These are phyloP conservation scores for Chouioia cunea DNA, from an alignment of 2,888 invertebrate species.

Conservation along the genomic window DNA sequence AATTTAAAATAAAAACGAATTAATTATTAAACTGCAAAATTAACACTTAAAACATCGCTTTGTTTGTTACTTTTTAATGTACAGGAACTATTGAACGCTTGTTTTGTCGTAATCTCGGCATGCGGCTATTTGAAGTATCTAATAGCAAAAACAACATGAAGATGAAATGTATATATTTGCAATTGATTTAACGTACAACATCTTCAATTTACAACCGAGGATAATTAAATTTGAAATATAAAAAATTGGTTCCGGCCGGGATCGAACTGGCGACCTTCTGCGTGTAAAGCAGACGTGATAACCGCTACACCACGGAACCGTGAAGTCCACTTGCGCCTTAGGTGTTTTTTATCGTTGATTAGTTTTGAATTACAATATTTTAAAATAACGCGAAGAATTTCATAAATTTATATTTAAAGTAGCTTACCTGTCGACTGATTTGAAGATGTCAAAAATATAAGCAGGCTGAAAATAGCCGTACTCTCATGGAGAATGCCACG, in stretches of 20 bases:
- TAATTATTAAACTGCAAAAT: too few relatives aligned
- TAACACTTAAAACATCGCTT: too few relatives aligned
- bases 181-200: too few relatives aligned
- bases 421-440: slow-evolving; percentile 26
- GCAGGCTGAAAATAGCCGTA: slow-evolving; percentile 30
- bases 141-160: too few relatives aligned
- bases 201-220: too few relatives aligned
- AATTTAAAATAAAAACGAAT: too few relatives aligned
- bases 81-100: too few relatives aligned
- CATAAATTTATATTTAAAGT: background rate
- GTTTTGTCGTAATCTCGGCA: too few relatives aligned
- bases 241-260: slow-evolving; percentile 23
- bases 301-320: slow-evolving; percentile 34
- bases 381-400: background rate
- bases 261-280: slow-evolving; percentile 34
- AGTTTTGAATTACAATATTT: background rate
- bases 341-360: background rate
- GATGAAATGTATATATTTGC: too few relatives aligned
- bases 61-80: too few relatives aligned
- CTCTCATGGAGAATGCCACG: background rate
- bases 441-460: slow-evolving; percentile 9
- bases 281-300: slow-evolving; percentile 13
- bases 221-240: background rate
- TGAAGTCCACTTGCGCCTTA: background rate
- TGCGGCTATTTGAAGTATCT: too few relatives aligned